Percentiles rank a stretch among this genome's conserved stretches.
Evolutionary conservation across 2,113 vertebrate genomes (phyloP).

Genomic region (Peromyscus californicus): DNA sequence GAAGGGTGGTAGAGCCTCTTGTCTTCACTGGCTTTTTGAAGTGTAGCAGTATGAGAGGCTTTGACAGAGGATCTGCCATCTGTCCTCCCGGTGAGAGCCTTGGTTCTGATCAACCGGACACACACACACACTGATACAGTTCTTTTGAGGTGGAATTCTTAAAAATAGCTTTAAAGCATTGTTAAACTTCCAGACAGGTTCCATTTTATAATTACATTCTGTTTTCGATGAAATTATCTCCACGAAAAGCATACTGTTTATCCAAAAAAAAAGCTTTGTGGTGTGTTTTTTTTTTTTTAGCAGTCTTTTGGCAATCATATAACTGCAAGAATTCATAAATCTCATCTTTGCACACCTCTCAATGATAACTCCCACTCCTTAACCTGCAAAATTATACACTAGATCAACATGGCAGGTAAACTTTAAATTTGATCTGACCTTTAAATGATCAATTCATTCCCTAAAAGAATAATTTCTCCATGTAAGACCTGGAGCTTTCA

Average conservation of each 20-base stretch:
- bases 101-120: not conserved
- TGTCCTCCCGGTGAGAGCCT: not conserved
- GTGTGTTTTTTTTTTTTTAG: not conserved
- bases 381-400: not conserved
- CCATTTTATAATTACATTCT: conserved; percentile 45
- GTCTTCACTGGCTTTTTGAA: not conserved
- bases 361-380: not conserved
- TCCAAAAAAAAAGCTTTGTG: not conserved
- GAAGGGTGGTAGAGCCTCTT: not conserved
- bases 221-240: not conserved
- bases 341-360: not conserved
- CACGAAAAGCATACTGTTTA: not conserved
- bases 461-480: not conserved
- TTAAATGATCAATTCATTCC: conserved; percentile 14
- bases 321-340: not conserved
- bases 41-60: not conserved
- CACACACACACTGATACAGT: fast-evolving
- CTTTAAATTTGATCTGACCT: conserved; percentile 12
- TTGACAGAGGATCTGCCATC: not conserved
- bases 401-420: not conserved
- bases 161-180: conserved; percentile 23
- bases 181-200: not conserved
- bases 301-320: not conserved
- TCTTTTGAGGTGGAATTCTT: conserved; percentile 17
- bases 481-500: not conserved